Conservation (phyloP, 2,113 vertebrate genomes). For the Zapus hudsonius region DNA sequence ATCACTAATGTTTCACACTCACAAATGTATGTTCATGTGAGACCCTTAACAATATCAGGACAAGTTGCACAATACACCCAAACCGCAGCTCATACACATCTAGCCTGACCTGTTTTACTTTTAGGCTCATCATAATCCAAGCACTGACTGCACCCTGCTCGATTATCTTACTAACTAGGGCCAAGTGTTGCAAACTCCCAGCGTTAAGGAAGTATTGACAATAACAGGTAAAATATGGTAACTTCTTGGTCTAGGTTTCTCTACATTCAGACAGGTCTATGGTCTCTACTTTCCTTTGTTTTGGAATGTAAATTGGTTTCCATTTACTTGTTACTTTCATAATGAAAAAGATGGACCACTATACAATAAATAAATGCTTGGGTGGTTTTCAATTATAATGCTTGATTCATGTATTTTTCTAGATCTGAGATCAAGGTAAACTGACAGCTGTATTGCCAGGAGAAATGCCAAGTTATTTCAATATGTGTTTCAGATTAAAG, state of each 20-base stretch:
- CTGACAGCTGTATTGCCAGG: neutral
- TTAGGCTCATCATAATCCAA: neutral
- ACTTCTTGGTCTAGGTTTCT: neutral
- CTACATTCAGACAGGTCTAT: neutral
- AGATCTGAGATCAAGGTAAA: conserved; percentile 45
- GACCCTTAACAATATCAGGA: too few relatives aligned
- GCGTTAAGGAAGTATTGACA: neutral
- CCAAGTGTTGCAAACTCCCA: neutral
- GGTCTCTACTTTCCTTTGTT: neutral
- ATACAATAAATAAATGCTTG: neutral
- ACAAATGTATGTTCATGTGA: neutral
- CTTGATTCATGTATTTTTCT: conserved; percentile 48
- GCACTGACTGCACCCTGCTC: neutral
- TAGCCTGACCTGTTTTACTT: neutral
- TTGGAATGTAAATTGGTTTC: conserved; percentile 5
- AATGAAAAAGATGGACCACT: neutral
- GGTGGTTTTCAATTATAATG: conserved; percentile 17
- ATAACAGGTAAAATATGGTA: neutral
- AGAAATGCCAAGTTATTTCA: conserved; percentile 48
- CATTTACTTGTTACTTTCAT: neutral
- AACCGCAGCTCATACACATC: neutral
- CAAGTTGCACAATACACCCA: too few relatives aligned
- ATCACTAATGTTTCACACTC: neutral
- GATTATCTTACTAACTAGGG: neutral
- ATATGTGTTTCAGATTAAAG: conserved; percentile 20